Evolutionary conservation across 1,140 invertebrate genomes (phyloP), one percentile per base, ranked within the genome.

Genomic region (Colletes gigas): DNA sequence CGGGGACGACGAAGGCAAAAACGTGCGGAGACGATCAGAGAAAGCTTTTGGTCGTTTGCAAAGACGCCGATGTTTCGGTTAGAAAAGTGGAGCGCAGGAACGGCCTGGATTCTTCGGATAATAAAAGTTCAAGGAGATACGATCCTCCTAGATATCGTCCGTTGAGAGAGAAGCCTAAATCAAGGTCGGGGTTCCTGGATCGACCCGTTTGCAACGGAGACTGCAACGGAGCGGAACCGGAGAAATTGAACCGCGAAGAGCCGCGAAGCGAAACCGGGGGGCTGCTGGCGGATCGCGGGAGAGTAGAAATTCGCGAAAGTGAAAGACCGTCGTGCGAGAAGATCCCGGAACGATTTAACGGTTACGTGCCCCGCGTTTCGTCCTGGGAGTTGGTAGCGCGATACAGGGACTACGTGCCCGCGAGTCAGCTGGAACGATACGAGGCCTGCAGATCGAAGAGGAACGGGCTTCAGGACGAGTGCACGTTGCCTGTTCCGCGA

Each of bases 381-480:
- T 72, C 76, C 4, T 44, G 57, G 8, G 84, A 87, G 9, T 30
- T 81, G 63, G 0, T 81, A 4, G 60, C 72, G 15, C 30, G 73
- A 8, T 88, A 84, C 30, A 69, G 68, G 14, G 68, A 81, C 6
- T 73, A 82, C 0, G n/a, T 90, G 41, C 50, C 89, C 0, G 52
- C 70, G 17, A 62, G 30, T 15, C 60, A 74, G n/a, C 4, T 90
- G 19, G 39, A 74, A 3, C 88, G 62, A n/a, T 90, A 85, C 47
- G 73, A 82, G 21, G 41, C 68, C 0, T 89, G 85, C 71, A 71
- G 83, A 0, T 62, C 55, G 3, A 90, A 86, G 71, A 88, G 83
- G 55, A 86, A 90, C 39, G 89, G 88, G 9, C 83, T 90, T 41
- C 89, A 90, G 62, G 89, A 90, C 19, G 75, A 86, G 30, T 88